Evolutionary conservation across 2,113 vertebrate species (phyloP), one percentile per base, ranked within the genome.

Genomic region (Psettodes erumei): DNA sequence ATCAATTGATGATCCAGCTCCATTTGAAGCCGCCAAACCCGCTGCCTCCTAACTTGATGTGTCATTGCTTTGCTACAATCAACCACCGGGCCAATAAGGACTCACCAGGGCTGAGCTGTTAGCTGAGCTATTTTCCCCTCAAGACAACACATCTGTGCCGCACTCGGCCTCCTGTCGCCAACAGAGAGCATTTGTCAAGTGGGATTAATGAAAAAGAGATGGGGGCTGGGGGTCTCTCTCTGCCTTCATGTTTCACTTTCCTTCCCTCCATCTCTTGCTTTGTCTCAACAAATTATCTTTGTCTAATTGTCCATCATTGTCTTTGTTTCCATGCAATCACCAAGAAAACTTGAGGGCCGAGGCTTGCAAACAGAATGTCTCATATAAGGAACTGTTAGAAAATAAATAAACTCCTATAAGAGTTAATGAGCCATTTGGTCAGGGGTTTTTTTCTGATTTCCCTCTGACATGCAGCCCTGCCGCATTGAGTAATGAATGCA

Each of bases 81-180:
- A 6, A 54, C 0, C 47, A 9, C 18, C 3, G 60, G 30, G 28
- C 61, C 47, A 33, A 69, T 55, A 58, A 21, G 71, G 11, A 21
- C 25, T 47, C 53, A 40, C 9, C 37, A 42, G 69, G 47, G 1
- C 62, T 8, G 21, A 70, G n/a, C 48, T 21, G 43, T 25, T 38
- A 37, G 81, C 60, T 74, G n/a, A n/a, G n/a, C n/a, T n/a, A 56
- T 55, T 51, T 77, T 15, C 73, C 75, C 76, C 73, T 48, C 27
- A 6, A 56, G 82, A 63, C 50, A 5, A 66, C 58, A 71, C 75
- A 75, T 79, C 68, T 76, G 68, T 65, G 68, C 60, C 8, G 12
- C 9, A 5, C 48, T 67, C 28, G 3, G 61, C 71, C 71, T 68
- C 55, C 60, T 40, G 75, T 86, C 68, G 21, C 79, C 69, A 61